Evolutionary conservation across 2,113 vertebrate species (phyloP).

Genomic region (Dunckerocampus dactyliophorus): DNA sequence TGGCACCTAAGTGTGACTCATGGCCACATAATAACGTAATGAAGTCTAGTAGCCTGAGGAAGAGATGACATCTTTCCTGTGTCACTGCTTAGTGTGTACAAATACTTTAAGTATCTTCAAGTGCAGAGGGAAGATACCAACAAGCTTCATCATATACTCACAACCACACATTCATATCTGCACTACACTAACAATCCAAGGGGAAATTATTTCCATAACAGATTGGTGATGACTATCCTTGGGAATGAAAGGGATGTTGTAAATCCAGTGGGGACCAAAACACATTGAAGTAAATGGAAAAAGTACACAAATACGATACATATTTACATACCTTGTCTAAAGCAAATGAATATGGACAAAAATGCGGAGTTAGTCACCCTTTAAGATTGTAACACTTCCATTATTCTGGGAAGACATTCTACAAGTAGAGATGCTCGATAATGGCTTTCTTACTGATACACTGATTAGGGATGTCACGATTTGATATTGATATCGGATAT

Average conservation of each 20-base stretch:
- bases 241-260: slow-evolving; percentile 43
- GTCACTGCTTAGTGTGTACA: slow-evolving; percentile 32
- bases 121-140: slow-evolving; percentile 38
- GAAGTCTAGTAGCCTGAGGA: slow-evolving; percentile 26
- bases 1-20: slow-evolving; percentile 58
- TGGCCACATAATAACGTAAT: slow-evolving; percentile 45
- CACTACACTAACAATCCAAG: slow-evolving; percentile 4
- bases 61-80: slow-evolving; percentile 58
- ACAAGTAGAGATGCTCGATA: neutral
- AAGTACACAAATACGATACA: neutral
- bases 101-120: slow-evolving; percentile 25
- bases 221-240: slow-evolving; percentile 21
- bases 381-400: neutral
- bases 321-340: neutral
- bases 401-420: neutral
- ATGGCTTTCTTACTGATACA: too few species aligned
- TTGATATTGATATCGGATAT: too few species aligned
- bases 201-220: slow-evolving; percentile 22
- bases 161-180: slow-evolving; percentile 26
- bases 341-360: neutral
- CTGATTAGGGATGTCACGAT: too few species aligned
- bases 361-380: neutral
- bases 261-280: slow-evolving; percentile 36
- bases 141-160: slow-evolving; percentile 24
- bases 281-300: slow-evolving; percentile 11